Evolutionary conservation across 2,113 vertebrate species (phyloP), one percentile per base, ranked within the genome.

Genomic region (Macrotus californicus): DNA sequence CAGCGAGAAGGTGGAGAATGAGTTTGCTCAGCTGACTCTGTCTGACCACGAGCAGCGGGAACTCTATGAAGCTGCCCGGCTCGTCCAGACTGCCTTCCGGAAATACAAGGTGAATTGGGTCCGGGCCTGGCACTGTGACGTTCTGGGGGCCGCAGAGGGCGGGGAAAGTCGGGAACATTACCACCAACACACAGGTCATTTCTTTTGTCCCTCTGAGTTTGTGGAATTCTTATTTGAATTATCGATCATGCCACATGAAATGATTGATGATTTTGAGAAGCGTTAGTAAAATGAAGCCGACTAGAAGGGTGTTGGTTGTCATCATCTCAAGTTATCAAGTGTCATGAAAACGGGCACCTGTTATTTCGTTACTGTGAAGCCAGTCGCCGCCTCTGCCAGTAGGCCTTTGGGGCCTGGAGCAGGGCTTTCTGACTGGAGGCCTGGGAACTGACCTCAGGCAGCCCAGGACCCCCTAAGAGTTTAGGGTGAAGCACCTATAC

Each of bases 81-180:
- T 99, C 59, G 99, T 99, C 98, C 99, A 99, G 98, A 99, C 99
- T 46, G 99, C 99, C 97, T 99, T 99, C 99, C 99, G 99, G 98
- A 99, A 99, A 98, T 99, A 99, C 96, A 99, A 99, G 99, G 99
- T 99, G 98, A 50, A 98, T 11, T 2, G 3, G 34, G 34, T 1
- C 22, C 0, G 69, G 4, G 5, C 82, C 72, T 8, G 6, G 1
- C 6, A 14, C 5, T 2, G 29, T 7, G 18, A 31, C 41, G 0
- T 1, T 52, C 54, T 43, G 11, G 13, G 21, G 54, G 13, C 54
- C 12, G 1, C 36, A 39, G 43, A 29, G 24, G 9, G 4, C 1
- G 61, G 0, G 1, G 22, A 5, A 9, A 15, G 64, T 24, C 56
- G 4, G 52, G 10, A 2, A 56, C n/a, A 0, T 13, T 34, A 56